Evolutionary conservation across 2,113 vertebrate species (phyloP), one percentile per base, ranked within the genome.

Genomic region (Conger conger): DNA sequence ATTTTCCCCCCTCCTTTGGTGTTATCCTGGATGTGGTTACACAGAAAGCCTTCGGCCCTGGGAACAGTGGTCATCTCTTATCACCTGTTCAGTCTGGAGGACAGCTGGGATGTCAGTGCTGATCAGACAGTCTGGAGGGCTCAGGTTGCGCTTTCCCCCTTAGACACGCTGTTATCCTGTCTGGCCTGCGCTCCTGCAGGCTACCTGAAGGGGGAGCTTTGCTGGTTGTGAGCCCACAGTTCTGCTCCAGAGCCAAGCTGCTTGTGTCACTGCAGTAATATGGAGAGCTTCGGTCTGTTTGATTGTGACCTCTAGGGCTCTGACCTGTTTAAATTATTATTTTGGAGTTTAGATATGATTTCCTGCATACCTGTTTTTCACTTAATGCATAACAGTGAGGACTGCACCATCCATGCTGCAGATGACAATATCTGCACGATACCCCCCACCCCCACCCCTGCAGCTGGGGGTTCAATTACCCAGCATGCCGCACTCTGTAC

Each of bases 61-160:
- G 33, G 54, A 27, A 90, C 88, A 87, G 86, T 36, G 76, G 50
- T 92, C 91, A 93, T 91, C 91, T 91, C 87, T 88, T 90, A 90
- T 89, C 86, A 92, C 87, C 88, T 92, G 92, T 94, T 92, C 93
- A 89, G 92, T 93, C 93, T 93, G 91, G 91, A 80, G 53, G 85
- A 87, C 83, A 80, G 82, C 89, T 79, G 88, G 89, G 83, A 90
- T 89, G 86, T n/a, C n/a, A n/a, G n/a, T 88, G 37, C 73, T 53
- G 81, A 87, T 93, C 91, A 90, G 82, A 84, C 85, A 87, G 93
- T 93, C 92, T 93, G 92, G 86, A 89, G 83, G 81, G 88, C 89
- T 94, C 90, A 54, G 85, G 80, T 95, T 94, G 89, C 93, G 89
- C 78, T 50, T 87, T 60, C 80, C 79, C 79, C 84, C 86, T 16